Conservation (phyloP, 1,140 invertebrate species). For the Lepidurus apus region DNA sequence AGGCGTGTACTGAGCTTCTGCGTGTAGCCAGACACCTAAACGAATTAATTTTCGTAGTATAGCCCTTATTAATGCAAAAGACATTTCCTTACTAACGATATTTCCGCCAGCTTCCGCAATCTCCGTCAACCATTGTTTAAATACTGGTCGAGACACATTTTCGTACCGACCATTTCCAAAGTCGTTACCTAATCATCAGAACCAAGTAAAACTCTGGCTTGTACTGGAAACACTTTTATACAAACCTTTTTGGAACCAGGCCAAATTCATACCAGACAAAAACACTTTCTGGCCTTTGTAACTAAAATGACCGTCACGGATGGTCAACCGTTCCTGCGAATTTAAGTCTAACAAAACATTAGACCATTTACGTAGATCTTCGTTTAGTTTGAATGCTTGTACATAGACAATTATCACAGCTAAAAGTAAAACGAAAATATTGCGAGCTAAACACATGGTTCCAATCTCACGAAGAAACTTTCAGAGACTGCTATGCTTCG, state of each 20-base stretch:
- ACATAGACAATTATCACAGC: background rate
- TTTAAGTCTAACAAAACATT: background rate
- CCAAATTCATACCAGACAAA: conserved; percentile 46
- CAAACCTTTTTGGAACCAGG: conserved; percentile 42
- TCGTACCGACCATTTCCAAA: conserved; percentile 45
- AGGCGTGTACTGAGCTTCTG: conserved; percentile 44
- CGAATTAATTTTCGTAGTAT: background rate
- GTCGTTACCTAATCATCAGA: conserved; percentile 39
- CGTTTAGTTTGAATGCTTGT: background rate
- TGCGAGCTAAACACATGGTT: background rate
- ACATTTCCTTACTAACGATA: conserved; percentile 35
- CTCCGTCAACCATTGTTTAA: conserved; percentile 43
- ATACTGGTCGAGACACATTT: conserved; percentile 33
- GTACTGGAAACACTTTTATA: background rate
- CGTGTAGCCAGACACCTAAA: conserved; percentile 47
- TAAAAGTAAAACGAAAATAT: background rate
- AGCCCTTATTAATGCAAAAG: background rate
- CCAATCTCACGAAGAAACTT: background rate
- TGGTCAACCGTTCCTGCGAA: background rate
- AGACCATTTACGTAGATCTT: conserved; percentile 12
- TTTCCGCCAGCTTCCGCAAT: conserved; percentile 46
- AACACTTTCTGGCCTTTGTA: conserved; percentile 45
- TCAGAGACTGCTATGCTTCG: background rate
- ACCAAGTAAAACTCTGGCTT: too few species aligned
- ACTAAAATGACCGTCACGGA: conserved; percentile 36